Percentiles rank a stretch among this genome's conserved stretches.
Conservation (phyloP, 1,140 invertebrate genomes). For the Drosophila carrolli region DNA sequence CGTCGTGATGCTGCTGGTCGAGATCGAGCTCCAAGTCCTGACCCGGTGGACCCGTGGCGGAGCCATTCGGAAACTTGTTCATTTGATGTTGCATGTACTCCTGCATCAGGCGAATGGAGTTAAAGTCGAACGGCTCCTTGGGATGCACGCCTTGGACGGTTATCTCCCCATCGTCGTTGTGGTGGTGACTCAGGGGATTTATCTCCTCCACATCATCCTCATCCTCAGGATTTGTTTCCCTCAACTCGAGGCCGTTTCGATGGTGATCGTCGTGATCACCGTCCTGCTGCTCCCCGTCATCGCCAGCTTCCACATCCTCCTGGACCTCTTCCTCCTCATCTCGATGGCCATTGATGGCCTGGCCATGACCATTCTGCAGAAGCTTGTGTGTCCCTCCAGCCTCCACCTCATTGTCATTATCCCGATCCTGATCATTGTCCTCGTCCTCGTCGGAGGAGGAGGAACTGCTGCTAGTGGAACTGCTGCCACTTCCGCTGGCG, state of each 20-base stretch:
- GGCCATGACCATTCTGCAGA: conserved; percentile 47
- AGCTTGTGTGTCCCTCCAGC: conserved; percentile 7
- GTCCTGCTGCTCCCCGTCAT: neutral
- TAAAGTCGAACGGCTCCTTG: conserved; percentile 69
- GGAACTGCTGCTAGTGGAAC: conserved; percentile 62
- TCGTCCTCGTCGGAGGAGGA: conserved; percentile 61
- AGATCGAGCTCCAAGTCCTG: conserved; percentile 30
- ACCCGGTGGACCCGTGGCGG: conserved; percentile 9
- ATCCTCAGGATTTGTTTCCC: neutral
- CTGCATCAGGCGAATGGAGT: conserved; percentile 79
- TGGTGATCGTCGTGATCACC: conserved; percentile 2
- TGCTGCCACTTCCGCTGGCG: conserved; percentile 42
- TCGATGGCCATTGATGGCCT: conserved; percentile 44
- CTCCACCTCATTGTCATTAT: neutral
- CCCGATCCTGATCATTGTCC: conserved; percentile 33
- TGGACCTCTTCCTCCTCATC: conserved; percentile 19
- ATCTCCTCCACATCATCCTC: conserved; percentile 24
- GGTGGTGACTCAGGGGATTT: conserved; percentile 9
- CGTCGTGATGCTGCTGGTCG: conserved; percentile 39
- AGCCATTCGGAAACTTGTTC: conserved; percentile 74
- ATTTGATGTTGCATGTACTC: conserved; percentile 82
- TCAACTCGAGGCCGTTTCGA: conserved; percentile 9
- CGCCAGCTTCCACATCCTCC: conserved; percentile 8
- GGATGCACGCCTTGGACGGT: conserved; percentile 32
- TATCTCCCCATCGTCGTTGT: conserved; percentile 63